Conservation (phyloP, 2,888 invertebrate genomes). For the Eumacrocentrus americanus region DNA sequence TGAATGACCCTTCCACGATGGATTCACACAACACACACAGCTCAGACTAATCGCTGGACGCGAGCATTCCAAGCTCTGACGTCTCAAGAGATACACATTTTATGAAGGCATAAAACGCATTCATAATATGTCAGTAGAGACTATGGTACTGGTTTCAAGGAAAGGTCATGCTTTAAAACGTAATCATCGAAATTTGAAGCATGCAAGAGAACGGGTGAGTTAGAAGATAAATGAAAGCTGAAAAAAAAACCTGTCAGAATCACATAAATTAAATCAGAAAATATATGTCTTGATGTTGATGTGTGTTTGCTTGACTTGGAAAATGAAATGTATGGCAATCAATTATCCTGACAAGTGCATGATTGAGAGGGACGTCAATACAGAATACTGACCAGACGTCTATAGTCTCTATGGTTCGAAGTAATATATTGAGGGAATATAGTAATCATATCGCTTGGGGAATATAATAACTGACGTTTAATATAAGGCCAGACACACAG, state of each 20-base stretch:
- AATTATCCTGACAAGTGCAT: conserved; percentile 25
- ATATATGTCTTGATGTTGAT: background rate
- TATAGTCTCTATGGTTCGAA: background rate
- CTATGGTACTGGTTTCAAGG: background rate
- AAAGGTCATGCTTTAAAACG: background rate
- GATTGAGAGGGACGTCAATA: conserved; percentile 34
- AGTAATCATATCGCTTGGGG: background rate
- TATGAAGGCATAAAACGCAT: background rate
- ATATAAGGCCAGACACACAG: no score
- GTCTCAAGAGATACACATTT: no score
- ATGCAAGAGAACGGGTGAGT: background rate
- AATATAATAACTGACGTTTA: background rate
- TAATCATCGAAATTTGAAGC: conserved; percentile 7
- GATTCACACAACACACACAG: conserved; percentile 18
- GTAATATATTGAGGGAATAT: conserved; percentile 11
- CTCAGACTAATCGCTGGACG: conserved; percentile 33
- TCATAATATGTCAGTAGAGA: background rate
- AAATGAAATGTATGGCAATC: conserved; percentile 10
- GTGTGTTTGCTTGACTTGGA: conserved; percentile 2
- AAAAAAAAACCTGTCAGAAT: background rate
- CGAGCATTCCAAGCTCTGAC: conserved; percentile 31
- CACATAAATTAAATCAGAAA: background rate
- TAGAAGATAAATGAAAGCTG: background rate
- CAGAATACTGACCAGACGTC: background rate
- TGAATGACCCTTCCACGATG: background rate